Evolutionary conservation across 2,797 vertebrate genomes (phyloP), one percentile per base, ranked within the genome.

Genomic region (Poecilia velifera): DNA sequence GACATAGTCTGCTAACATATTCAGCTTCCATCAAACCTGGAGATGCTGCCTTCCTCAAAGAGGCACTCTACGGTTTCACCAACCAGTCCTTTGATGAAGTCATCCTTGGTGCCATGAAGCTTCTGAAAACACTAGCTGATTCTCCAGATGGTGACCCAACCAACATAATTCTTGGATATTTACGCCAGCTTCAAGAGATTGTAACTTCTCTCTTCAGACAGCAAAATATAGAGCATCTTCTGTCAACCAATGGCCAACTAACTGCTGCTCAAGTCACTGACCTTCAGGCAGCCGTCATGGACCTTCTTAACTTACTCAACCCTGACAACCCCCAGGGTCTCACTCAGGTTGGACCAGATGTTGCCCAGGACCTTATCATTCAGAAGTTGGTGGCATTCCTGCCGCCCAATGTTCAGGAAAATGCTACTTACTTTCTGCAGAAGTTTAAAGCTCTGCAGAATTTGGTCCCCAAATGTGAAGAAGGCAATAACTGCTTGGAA

Each of bases 61-160:
- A 93, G 79, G 76, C 80, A 49, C 74, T 95, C 28, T 70, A 79
- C n/a, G 89, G 90, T 55, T 91, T 94, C 72, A 88, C 80, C 73
- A 94, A 93, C 71, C 90, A 94, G 82, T 94, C 90, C 43, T 92
- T 87, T 62, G 88, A 88, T 3, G 88, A 95, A 82, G 74, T 91
- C 59, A 85, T 94, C 31, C 86, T 95, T 47, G 84, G 74, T 31
- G 89, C 93, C 57, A 72, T 93, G 62, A 88, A 95, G 80, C 81
- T 88, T 5, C 71, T 95, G 51, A 88, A 91, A 53, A 84, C 47
- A 74, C 80, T 91, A 31, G 81, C 72, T 0, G 87, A 94, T 76
- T 82, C 91, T 73, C 77, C 89, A 28, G 79, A 89, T 12, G 83
- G 80, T 45, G 88, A 95, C 77, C 88, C 91, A 57, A 85, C 84